Conservation (phyloP, 2,888 invertebrate species). For the Trissolcus brochymenae region DNA sequence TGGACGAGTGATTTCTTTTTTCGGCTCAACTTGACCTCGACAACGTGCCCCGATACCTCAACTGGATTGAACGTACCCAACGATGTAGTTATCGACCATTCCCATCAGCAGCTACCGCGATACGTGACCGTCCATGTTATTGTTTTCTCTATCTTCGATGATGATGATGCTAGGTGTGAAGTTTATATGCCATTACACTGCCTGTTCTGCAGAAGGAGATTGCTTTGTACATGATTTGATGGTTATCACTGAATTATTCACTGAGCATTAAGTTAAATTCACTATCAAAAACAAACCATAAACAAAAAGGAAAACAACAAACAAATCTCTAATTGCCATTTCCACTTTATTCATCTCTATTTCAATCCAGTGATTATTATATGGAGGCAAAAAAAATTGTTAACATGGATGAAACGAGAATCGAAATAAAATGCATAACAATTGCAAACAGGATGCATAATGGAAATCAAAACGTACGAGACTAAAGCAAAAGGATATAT, state of each 20-base stretch:
- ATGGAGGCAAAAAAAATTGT: neutral
- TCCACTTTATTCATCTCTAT: neutral
- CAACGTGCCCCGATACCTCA: constrained; percentile 54
- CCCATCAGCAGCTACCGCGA: constrained; percentile 60
- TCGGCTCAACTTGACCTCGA: constrained; percentile 56
- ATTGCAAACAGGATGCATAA: constrained; percentile 29
- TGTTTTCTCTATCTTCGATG: constrained; percentile 59
- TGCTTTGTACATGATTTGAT: constrained; percentile 56
- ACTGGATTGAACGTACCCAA: constrained; percentile 45
- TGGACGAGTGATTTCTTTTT: constrained; percentile 55
- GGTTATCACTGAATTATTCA: constrained; percentile 50
- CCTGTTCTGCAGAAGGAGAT: constrained; percentile 45
- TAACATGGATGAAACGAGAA: constrained; percentile 1
- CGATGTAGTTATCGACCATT: constrained; percentile 59
- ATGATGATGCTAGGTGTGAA: constrained; percentile 55
- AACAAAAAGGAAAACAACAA: neutral
- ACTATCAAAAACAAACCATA: too few relatives aligned
- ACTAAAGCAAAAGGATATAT: constrained; percentile 30
- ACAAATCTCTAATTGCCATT: neutral
- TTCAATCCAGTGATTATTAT: neutral
- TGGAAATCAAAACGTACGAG: constrained; percentile 40
- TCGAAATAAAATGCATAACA: constrained; percentile 2
- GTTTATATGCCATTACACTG: constrained; percentile 57
- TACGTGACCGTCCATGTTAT: constrained; percentile 58
- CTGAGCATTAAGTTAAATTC: constrained; percentile 25